phyloP scores from a whole-genome alignment of 2,888 invertebrate species.

The Ectemnius cavifrons region DNA sequence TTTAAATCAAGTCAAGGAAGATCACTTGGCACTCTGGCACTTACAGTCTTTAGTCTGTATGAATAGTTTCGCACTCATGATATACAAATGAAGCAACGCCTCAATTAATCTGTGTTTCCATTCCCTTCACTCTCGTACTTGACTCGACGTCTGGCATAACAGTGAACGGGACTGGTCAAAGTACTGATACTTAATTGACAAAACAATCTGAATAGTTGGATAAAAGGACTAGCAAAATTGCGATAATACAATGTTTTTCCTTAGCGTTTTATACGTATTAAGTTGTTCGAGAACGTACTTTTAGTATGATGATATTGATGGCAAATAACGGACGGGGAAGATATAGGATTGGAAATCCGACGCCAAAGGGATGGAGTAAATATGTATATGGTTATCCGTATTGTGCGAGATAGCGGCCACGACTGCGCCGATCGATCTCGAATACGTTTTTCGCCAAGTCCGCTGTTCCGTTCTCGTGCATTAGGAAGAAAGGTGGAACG shows the following conservation, averaged over 20 bases:
- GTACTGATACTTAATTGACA: too few species aligned
- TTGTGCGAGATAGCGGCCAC: slow-evolving; percentile 27
- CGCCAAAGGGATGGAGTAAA: slow-evolving; percentile 9
- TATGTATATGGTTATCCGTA: slow-evolving; percentile 15
- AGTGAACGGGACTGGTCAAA: too few species aligned
- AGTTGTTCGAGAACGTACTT: too few species aligned
- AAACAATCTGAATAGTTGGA: too few species aligned
- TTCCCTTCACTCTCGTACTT: not conserved
- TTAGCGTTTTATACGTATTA: too few species aligned
- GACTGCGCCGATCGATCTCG: slow-evolving; percentile 42
- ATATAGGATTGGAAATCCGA: too few species aligned
- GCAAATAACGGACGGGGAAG: too few species aligned
- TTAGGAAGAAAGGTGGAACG: slow-evolving; percentile 29
- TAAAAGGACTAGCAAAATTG: too few species aligned
- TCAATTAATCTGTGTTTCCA: not conserved
- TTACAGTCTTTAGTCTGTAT: not conserved
- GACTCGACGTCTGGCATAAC: too few species aligned
- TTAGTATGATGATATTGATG: too few species aligned
- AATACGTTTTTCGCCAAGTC: slow-evolving; percentile 41
- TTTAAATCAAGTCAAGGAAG: slow-evolving; percentile 1
- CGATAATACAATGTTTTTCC: too few species aligned
- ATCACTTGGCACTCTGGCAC: slow-evolving; percentile 3
- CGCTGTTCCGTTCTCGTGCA: slow-evolving; percentile 24
- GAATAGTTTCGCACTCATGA: not conserved
- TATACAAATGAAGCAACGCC: not conserved